phyloP scores from a whole-genome alignment of 2,113 vertebrate species.

The Neotoma lepida region DNA sequence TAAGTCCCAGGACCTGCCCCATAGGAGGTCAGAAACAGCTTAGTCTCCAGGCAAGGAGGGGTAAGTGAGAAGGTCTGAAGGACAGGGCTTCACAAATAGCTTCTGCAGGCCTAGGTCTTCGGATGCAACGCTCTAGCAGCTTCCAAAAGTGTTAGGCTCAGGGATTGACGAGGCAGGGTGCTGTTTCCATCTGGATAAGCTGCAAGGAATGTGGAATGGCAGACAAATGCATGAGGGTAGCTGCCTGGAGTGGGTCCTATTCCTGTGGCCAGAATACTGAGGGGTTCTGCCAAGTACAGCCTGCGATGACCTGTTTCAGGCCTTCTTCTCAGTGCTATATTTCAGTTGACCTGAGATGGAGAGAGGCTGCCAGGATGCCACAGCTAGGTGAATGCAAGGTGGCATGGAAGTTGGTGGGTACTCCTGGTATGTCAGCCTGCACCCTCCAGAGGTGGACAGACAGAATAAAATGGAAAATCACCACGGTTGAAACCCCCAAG shows the following conservation, averaged over 20 bases:
- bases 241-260: too few relatives aligned
- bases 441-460: neutral
- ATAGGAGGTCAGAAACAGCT: neutral
- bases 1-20: neutral
- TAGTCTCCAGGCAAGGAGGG: neutral
- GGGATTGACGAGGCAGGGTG: neutral
- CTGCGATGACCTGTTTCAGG: rapidly evolving
- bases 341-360: rapidly evolving
- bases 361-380: neutral
- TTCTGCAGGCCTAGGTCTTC: neutral
- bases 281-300: neutral
- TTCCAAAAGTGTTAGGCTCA: neutral
- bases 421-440: neutral
- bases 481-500: neutral
- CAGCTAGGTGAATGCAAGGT: neutral
- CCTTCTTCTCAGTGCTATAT: neutral
- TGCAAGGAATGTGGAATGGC: neutral
- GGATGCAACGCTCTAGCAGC: neutral
- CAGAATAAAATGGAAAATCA: rapidly evolving
- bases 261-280: neutral
- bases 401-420: rapidly evolving
- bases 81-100: neutral
- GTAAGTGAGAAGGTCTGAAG: neutral
- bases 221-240: neutral
- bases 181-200: neutral